Conservation (phyloP, 2,797 vertebrate genomes). For the Fistularia commersonii region DNA sequence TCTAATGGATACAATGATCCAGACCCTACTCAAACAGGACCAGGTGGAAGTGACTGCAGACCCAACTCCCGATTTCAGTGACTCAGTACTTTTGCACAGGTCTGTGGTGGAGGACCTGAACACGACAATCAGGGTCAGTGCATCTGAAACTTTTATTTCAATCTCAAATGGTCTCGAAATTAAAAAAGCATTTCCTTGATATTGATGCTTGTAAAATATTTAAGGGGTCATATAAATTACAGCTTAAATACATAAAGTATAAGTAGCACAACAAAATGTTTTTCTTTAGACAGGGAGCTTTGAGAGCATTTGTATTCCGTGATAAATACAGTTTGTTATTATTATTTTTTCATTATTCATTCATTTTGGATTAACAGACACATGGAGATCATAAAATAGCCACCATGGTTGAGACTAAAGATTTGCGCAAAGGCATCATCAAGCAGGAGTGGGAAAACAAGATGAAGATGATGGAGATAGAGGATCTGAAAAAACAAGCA, state of each 20-base stretch:
- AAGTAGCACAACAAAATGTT: too few relatives aligned
- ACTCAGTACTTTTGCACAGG: conserved; percentile 80
- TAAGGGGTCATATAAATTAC: too few relatives aligned
- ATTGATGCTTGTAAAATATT: too few relatives aligned
- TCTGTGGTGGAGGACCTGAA: conserved; percentile 86
- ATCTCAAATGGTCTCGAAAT: too few relatives aligned
- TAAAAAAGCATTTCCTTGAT: too few relatives aligned
- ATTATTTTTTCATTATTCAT: too few relatives aligned
- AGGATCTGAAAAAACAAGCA: conserved; percentile 82
- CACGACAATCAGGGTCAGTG: conserved; percentile 72
- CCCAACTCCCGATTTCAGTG: conserved; percentile 75
- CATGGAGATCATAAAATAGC: conserved; percentile 85
- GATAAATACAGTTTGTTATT: too few relatives aligned
- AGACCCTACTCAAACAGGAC: conserved; percentile 87
- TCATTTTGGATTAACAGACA: conserved; percentile 57
- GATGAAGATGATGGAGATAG: conserved; percentile 84
- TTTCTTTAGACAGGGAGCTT: too few relatives aligned
- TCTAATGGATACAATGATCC: conserved; percentile 81
- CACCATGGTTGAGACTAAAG: conserved; percentile 84
- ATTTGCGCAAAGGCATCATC: conserved; percentile 83
- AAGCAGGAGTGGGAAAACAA: conserved; percentile 89
- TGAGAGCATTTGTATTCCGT: too few relatives aligned
- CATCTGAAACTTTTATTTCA: too few relatives aligned
- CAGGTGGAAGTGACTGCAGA: conserved; percentile 82
- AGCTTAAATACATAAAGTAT: too few relatives aligned